Conservation (phyloP, 2,797 vertebrate genomes). For the Pteronotus mesoamericanus region DNA sequence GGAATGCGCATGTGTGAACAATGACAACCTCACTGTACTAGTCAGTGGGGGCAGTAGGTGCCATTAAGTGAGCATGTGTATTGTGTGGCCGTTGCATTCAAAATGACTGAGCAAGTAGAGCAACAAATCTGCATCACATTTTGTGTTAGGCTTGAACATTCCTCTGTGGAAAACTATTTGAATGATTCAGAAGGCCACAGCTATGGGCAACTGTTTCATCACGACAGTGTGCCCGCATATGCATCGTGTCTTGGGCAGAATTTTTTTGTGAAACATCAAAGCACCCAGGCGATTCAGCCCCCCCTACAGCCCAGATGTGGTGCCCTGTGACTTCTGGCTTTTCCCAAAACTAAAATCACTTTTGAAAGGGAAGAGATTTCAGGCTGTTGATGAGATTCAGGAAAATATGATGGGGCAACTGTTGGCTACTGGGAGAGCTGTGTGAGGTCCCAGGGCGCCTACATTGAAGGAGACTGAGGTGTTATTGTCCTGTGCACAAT, state of each 20-base stretch:
- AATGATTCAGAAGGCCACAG: neutral
- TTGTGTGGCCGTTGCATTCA: neutral
- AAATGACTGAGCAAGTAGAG: neutral
- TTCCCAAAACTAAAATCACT: too few relatives aligned
- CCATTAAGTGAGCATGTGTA: neutral
- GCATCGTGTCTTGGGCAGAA: too few relatives aligned
- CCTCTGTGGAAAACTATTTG: neutral
- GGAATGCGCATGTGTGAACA: neutral
- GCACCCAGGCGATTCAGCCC: too few relatives aligned
- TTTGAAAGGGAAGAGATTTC: too few relatives aligned
- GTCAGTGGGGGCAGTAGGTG: neutral
- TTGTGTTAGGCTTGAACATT: neutral
- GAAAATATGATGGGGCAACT: neutral
- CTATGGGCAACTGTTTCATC: too few relatives aligned
- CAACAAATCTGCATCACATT: neutral
- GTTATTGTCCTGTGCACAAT: neutral
- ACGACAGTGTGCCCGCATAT: too few relatives aligned
- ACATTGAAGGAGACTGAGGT: neutral
- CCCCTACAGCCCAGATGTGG: too few relatives aligned
- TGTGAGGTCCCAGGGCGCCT: neutral
- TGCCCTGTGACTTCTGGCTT: too few relatives aligned
- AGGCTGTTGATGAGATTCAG: neutral
- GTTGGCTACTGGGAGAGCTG: neutral
- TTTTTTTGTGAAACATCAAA: too few relatives aligned
- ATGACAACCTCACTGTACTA: neutral